Percentiles rank a stretch among this genome's conserved stretches.
These are phyloP conservation scores for Eufriesea mexicana DNA, from an alignment of 1,140 invertebrate genomes.

Conservation along the genomic window DNA sequence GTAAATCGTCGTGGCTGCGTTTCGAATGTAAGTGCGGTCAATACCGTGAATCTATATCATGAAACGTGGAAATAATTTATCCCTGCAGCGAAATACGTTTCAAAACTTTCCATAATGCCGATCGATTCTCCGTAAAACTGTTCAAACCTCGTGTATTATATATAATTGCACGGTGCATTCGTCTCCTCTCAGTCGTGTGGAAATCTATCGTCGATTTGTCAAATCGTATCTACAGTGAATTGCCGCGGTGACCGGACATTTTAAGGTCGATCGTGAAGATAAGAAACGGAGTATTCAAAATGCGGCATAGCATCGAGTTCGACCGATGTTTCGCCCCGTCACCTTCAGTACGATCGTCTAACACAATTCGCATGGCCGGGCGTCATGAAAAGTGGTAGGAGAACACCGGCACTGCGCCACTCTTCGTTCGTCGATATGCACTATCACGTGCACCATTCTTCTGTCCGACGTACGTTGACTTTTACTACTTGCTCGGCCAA, in stretches of 20 bases:
- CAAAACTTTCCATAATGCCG: neutral
- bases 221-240: neutral
- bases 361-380: constrained; percentile 41
- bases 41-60: no score
- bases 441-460: constrained; percentile 47
- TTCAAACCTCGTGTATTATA: neutral
- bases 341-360: constrained; percentile 25
- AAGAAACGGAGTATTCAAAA: constrained; percentile 5
- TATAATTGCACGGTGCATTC: neutral
- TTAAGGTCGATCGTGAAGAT: constrained; percentile 27
- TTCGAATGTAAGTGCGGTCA: no score
- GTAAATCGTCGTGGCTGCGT: no score
- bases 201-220: constrained; percentile 35
- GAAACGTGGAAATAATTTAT: neutral
- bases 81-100: neutral
- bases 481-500: constrained; percentile 32
- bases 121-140: neutral
- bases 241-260: neutral
- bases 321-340: constrained; percentile 7
- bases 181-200: neutral
- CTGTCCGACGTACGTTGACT: constrained; percentile 56
- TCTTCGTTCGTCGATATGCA: constrained; percentile 40
- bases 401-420: constrained; percentile 69
- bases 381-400: constrained; percentile 56
- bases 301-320: constrained; percentile 9